Base-by-base conservation (phyloP, 2,113 vertebrate species). In the Lepus timidus region DNA sequence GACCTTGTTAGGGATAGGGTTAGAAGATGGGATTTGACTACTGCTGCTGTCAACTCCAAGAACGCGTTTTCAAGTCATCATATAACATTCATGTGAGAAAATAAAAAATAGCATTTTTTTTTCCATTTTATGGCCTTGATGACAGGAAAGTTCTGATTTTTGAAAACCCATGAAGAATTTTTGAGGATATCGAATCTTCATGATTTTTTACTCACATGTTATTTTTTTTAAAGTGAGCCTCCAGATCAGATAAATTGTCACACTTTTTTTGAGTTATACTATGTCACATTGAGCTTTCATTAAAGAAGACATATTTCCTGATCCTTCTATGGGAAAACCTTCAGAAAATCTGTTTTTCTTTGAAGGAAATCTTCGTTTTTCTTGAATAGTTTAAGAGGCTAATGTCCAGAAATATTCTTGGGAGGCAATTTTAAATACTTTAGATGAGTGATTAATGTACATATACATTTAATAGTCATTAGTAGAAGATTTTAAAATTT, bases 351-450 rank as follows among this genome's bases (percentile, higher is more conserved):
- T 33, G 16, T 25, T 51, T 83, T 83, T 51, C 70, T 96, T 79
- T 29, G 67, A 64, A 74, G 90, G 16, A 80, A 67, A 90, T 93
- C 8, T 94, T 82, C 74, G 58, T 96, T 97, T 25, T 74, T 76
- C 58, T 88, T 67, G 10, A 82, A 22, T 19, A 90, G n/a, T 79
- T 82, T 82, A 44, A 96, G 61, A 94, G 20, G 11, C 39, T 49
- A 5, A 55, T 55, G 25, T 58, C 31, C 64, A 79, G 65, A 90
- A 85, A 85, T 80, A 79, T 13, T 83, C 85, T 92, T 74, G 33
- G 27, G 92, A 75, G 25, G 8, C 58, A 87, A 85, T 94, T 96
- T 96, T 75, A 96, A 95, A 87, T 73, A 83, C 36, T 87, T 19
- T 70, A 22, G 3, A 62, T 90, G 36, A 90, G 65, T 70, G 25